A percentile compares a stretch with the other conserved stretches of the same genome.
Conservation (phyloP, 1,140 invertebrate genomes). For the Drosophila tropicalis region DNA sequence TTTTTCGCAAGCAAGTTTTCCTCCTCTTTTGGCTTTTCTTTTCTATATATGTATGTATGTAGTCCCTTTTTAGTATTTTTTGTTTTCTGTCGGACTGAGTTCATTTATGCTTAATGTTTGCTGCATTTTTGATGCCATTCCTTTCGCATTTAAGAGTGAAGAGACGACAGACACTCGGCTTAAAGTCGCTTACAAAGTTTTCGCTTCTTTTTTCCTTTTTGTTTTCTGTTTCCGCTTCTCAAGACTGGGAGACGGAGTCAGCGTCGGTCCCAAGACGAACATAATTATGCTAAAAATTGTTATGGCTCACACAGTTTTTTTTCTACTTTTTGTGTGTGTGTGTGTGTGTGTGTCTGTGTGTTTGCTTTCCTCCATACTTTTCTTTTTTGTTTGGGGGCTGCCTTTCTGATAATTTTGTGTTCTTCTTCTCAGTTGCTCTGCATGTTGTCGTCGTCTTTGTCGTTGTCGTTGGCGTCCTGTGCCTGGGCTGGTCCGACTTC, state of each 20-base stretch:
- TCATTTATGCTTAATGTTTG: constrained; percentile 73
- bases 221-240: constrained; percentile 38
- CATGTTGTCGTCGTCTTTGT: constrained; percentile 29
- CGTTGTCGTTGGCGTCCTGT: constrained; percentile 8
- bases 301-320: constrained; percentile 64
- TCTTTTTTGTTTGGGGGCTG: constrained; percentile 26
- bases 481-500: constrained; percentile 29
- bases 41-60: constrained; percentile 9
- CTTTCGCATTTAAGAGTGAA: constrained; percentile 21
- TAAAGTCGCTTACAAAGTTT: constrained; percentile 42
- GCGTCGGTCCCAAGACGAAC: constrained; percentile 50
- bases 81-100: constrained; percentile 45
- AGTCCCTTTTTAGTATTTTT: constrained; percentile 16
- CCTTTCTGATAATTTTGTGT: neutral
- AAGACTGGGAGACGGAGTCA: constrained; percentile 25
- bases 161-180: constrained; percentile 27
- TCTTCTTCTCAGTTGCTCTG: constrained; percentile 5
- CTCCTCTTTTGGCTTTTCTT: constrained; percentile 6
- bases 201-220: neutral
- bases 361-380: constrained; percentile 23
- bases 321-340: constrained; percentile 32
- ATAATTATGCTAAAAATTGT: constrained; percentile 81
- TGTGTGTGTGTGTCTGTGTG: too few species aligned
- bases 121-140: constrained; percentile 74
- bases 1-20: constrained; percentile 10